A percentile compares a stretch with the other conserved stretches of the same genome.
These are phyloP conservation scores for Trichechus manatus DNA, from an alignment of 2,113 vertebrate genomes.

Conservation along the genomic window DNA sequence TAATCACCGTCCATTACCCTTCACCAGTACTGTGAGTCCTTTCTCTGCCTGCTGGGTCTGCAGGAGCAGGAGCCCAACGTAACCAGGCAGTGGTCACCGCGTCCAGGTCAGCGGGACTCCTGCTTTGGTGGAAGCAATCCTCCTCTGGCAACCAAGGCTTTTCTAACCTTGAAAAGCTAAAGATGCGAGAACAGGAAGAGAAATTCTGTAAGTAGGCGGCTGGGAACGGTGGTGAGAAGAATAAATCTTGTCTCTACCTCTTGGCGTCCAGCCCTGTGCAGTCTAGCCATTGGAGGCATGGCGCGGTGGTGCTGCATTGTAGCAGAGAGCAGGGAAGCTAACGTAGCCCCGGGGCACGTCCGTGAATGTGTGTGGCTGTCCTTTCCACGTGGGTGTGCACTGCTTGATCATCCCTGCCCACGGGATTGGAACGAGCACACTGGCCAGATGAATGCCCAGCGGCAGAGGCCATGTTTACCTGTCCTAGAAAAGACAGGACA, in stretches of 20 bases:
- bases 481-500: background rate
- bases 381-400: background rate
- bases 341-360: background rate
- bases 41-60: conserved; percentile 1
- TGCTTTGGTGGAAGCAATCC: background rate
- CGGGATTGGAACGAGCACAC: background rate
- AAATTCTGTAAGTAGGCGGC: background rate
- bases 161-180: background rate
- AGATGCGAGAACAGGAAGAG: background rate
- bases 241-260: background rate
- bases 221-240: background rate
- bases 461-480: background rate
- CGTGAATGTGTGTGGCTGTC: background rate
- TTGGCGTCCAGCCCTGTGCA: background rate
- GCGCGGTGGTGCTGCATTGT: background rate
- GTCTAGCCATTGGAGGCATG: background rate
- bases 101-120: background rate
- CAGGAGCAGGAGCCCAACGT: background rate
- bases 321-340: background rate
- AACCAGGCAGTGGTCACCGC: background rate
- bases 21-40: background rate
- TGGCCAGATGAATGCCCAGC: background rate
- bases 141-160: background rate
- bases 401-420: background rate
- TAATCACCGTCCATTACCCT: background rate